Percentiles rank a stretch among this genome's conserved stretches.
phyloP scores from a whole-genome alignment of 2,888 invertebrate genomes.

The Phortica magna region DNA sequence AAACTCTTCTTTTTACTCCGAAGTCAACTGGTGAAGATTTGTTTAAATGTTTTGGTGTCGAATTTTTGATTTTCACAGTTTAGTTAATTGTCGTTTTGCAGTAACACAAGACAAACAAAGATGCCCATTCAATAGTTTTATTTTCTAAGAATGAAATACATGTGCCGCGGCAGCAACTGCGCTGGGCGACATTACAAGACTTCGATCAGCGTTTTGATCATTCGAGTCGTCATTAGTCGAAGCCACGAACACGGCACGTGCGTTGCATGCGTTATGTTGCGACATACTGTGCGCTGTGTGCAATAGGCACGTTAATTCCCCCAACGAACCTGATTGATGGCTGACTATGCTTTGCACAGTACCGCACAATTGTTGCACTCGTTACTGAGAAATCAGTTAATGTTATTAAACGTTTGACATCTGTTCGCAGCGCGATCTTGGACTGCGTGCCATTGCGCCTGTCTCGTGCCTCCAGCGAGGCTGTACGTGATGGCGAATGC shows the following conservation, averaged over 20 bases:
- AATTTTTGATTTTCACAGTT: no score
- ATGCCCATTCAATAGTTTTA: no score
- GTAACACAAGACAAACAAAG: no score
- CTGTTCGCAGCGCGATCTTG: conserved; percentile 35
- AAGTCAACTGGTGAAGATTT: no score
- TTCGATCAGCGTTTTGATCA: background rate
- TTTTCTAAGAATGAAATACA: no score
- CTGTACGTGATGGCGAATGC: conserved; percentile 23
- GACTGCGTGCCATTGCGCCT: conserved; percentile 48
- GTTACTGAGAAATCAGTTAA: conserved; percentile 56
- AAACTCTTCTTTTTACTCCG: no score
- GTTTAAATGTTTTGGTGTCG: no score
- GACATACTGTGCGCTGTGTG: conserved; percentile 14
- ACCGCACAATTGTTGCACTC: conserved; percentile 15
- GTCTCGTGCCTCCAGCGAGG: conserved; percentile 64
- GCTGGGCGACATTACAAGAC: background rate
- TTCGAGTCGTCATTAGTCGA: conserved; percentile 43
- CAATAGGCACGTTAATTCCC: background rate
- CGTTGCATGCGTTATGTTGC: conserved; percentile 58
- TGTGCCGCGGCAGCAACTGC: no score
- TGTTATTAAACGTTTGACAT: conserved; percentile 52
- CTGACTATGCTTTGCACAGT: conserved; percentile 28
- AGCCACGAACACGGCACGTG: conserved; percentile 56
- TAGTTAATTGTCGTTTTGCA: no score
- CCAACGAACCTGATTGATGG: conserved; percentile 3